phyloP scores from a whole-genome alignment of 1,140 invertebrate genomes.

The Drosophila grimshawi region DNA sequence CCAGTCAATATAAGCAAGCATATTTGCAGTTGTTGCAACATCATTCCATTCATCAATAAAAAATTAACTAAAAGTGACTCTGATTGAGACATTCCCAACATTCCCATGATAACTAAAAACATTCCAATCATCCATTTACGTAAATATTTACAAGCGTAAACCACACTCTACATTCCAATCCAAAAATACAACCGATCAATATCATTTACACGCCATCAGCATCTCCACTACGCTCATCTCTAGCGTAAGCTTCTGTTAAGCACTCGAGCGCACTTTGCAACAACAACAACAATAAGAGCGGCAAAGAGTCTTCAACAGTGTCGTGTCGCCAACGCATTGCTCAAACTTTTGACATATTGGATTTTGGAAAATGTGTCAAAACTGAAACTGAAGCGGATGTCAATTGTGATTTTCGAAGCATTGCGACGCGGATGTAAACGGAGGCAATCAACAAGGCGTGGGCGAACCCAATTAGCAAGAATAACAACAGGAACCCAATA shows the following conservation, averaged over 20 bases:
- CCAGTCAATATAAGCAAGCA: background rate
- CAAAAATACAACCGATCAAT: slow-evolving; percentile 3
- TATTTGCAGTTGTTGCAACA: background rate
- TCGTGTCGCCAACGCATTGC: slow-evolving; percentile 45
- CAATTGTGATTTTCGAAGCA: slow-evolving; percentile 59
- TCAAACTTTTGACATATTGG: slow-evolving; percentile 41
- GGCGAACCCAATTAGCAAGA: slow-evolving; percentile 41
- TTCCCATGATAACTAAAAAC: no score
- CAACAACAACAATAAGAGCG: slow-evolving; percentile 14
- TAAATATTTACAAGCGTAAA: no score
- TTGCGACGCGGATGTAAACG: slow-evolving; percentile 64
- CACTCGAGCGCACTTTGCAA: slow-evolving; percentile 32
- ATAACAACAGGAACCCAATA: slow-evolving; percentile 17
- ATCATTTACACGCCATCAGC: background rate
- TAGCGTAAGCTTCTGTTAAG: slow-evolving; percentile 38
- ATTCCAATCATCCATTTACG: no score
- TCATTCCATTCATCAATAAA: background rate
- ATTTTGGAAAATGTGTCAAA: slow-evolving; percentile 70
- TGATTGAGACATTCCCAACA: no score
- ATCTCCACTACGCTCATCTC: slow-evolving; percentile 8
- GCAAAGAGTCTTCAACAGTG: slow-evolving; percentile 21
- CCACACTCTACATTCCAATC: background rate
- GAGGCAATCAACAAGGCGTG: slow-evolving; percentile 28
- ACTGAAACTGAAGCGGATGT: slow-evolving; percentile 79
- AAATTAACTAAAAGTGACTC: no score